Conservation (phyloP, 2,113 vertebrate species). For the Bettongia penicillata region DNA sequence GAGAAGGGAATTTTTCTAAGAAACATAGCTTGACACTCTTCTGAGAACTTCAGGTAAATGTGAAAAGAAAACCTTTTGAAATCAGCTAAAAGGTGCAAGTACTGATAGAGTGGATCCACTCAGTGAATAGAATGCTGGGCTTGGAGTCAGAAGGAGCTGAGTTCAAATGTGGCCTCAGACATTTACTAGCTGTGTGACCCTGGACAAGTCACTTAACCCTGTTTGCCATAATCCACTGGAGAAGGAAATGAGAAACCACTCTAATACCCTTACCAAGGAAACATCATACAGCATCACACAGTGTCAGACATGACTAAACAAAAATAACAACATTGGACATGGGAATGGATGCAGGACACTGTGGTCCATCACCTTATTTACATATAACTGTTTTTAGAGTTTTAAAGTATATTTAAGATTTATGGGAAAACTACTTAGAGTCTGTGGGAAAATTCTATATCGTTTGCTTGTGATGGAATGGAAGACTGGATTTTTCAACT, state of each 20-base stretch:
- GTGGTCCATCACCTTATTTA: background rate
- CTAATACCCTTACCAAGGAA: background rate
- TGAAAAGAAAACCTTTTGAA: background rate
- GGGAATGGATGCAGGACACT: background rate
- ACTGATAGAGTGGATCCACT: background rate
- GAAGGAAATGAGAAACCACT: background rate
- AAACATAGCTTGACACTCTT: background rate
- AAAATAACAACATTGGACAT: background rate
- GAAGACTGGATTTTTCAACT: background rate
- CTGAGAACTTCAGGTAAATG: background rate
- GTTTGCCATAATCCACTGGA: background rate
- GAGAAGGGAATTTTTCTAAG: background rate
- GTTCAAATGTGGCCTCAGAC: background rate
- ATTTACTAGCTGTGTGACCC: background rate
- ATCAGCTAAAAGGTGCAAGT: background rate
- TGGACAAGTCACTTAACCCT: too few relatives aligned
- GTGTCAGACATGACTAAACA: background rate
- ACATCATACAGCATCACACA: background rate
- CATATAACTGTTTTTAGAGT: background rate
- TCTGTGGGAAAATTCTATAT: too few relatives aligned
- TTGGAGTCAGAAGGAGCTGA: background rate
- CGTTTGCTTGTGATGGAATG: background rate
- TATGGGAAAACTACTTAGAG: background rate
- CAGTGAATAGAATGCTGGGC: background rate
- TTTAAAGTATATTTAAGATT: background rate